Base-by-base conservation (phyloP, 1,140 invertebrate genomes). In the Aphelinus atriplicis region DNA sequence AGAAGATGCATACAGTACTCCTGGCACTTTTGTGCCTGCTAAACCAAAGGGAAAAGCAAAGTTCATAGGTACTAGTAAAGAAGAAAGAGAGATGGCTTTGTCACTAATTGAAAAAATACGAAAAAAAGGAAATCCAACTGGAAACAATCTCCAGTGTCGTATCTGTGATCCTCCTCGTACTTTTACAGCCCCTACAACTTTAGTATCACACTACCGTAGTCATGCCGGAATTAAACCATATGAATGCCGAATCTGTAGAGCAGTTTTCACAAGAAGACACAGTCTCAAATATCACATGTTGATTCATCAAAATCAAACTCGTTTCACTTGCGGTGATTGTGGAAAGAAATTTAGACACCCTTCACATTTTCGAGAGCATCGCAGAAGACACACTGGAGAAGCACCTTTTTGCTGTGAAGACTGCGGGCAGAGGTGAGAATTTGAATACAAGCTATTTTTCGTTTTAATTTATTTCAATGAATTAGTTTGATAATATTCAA, bases 181-280 rank as follows among this genome's bases (percentile, higher is more conserved):
- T 68, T 93, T 92, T 78, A 93, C 92, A 26, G 91, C 92, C 7
- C 89, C 89, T 47, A 91, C 92, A 43, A 92, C 91, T 4, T 85
- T 93, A 1, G 90, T 92, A 65, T 92, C 91, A 53, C 92, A 93
- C 81, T 93, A 92, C 80, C 84, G 91, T 51, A 92, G 91, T 80
- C 92, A 93, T 84, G 91, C 91, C 57, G 91, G 91, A 55, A 92
- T 92, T 68, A 92, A 92, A 78, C 91, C 92, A 2, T 93, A 91
- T 78, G 88, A 90, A 67, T 93, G 92, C 83, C 84, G 88, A 51
- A 89, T 91, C 63, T 93, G 92, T 80, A 85, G 88, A 67, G 88
- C 90, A 9, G 91, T 91, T 55, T 93, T 93, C 78, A 93, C 92
- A 0, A 81, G 92, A 50, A 89, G 92, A 71, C 92, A 93, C 80